A percentile compares a stretch with the other conserved stretches of the same genome.
Evolutionary conservation across 2,888 invertebrate species (phyloP).

Genomic region (Pemphredon lugubris): DNA sequence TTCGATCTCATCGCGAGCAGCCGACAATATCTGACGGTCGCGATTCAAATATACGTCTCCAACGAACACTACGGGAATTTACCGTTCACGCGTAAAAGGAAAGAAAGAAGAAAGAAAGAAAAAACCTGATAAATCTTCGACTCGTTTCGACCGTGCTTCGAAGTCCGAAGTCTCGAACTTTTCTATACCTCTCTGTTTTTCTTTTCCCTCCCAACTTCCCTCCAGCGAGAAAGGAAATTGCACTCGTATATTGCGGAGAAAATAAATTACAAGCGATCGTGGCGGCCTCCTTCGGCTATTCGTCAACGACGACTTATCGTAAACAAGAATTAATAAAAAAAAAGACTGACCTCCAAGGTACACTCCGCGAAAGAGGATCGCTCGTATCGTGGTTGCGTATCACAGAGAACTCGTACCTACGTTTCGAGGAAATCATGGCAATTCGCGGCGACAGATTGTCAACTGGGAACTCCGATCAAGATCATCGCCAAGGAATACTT

Average conservation of each 20-base stretch:
- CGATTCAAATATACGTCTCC: too few relatives aligned
- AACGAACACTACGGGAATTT: too few relatives aligned
- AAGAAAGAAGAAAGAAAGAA: too few relatives aligned
- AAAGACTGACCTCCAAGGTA: constrained; percentile 8
- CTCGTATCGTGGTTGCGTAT: constrained; percentile 62
- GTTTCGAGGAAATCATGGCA: constrained; percentile 32
- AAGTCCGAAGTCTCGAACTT: constrained; percentile 2
- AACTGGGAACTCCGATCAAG: neutral
- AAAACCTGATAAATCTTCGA: too few relatives aligned
- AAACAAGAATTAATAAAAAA: constrained; percentile 9
- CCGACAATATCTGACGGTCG: neutral
- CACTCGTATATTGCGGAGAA: constrained; percentile 19
- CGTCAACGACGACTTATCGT: constrained; percentile 1
- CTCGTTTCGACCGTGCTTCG: constrained; percentile 9
- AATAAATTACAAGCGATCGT: constrained; percentile 9
- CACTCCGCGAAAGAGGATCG: constrained; percentile 29
- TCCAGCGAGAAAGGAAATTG: constrained; percentile 14
- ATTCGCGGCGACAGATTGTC: constrained; percentile 4
- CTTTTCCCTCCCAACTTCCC: constrained; percentile 13
- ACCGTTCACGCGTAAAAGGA: too few relatives aligned
- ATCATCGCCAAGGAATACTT: neutral
- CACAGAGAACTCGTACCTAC: constrained; percentile 63
- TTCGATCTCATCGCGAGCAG: neutral
- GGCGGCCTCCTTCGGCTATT: constrained; percentile 3
- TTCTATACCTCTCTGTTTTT: neutral